phyloP scores from a whole-genome alignment of 1,140 invertebrate species.

The Nasonia longicornis region DNA sequence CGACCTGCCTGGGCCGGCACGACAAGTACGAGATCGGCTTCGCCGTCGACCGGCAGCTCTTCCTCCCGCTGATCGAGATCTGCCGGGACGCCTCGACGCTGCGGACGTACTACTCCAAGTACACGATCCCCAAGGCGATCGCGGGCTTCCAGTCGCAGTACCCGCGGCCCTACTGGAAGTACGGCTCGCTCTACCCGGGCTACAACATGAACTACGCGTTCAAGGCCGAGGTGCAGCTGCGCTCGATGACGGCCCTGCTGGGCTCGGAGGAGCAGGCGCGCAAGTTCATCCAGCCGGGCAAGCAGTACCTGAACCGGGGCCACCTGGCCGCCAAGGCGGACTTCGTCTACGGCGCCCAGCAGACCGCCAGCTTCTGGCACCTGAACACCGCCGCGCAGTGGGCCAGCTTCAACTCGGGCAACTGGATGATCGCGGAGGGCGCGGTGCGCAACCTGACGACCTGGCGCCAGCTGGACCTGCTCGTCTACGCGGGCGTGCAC shows the following conservation, averaged over 20 bases:
- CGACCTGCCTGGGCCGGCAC: constrained; percentile 2
- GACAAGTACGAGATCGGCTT: constrained; percentile 54
- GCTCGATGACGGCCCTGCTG: constrained; percentile 54
- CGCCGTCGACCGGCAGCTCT: constrained; percentile 44
- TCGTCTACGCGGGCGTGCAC: constrained; percentile 73
- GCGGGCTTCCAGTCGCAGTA: constrained; percentile 51
- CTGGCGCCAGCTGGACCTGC: constrained; percentile 54
- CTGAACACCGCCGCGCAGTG: constrained; percentile 73
- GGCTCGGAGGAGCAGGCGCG: constrained; percentile 53
- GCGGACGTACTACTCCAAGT: constrained; percentile 64
- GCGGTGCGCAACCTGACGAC: constrained; percentile 53
- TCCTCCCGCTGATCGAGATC: constrained; percentile 62
- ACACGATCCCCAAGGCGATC: constrained; percentile 56
- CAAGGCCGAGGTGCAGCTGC: constrained; percentile 51
- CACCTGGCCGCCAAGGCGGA: constrained; percentile 68
- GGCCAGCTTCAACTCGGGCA: constrained; percentile 71
- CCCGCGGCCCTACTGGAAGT: constrained; percentile 56
- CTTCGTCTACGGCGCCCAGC: constrained; percentile 64
- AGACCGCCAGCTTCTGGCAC: constrained; percentile 68
- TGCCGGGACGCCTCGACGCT: constrained; percentile 65
- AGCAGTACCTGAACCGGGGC: constrained; percentile 61
- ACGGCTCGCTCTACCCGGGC: constrained; percentile 53
- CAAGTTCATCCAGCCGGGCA: constrained; percentile 51
- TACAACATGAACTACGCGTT: constrained; percentile 56
- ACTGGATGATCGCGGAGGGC: constrained; percentile 65